Evolutionary conservation across 1,140 invertebrate species (phyloP).

Genomic region (Drosophila littoralis): DNA sequence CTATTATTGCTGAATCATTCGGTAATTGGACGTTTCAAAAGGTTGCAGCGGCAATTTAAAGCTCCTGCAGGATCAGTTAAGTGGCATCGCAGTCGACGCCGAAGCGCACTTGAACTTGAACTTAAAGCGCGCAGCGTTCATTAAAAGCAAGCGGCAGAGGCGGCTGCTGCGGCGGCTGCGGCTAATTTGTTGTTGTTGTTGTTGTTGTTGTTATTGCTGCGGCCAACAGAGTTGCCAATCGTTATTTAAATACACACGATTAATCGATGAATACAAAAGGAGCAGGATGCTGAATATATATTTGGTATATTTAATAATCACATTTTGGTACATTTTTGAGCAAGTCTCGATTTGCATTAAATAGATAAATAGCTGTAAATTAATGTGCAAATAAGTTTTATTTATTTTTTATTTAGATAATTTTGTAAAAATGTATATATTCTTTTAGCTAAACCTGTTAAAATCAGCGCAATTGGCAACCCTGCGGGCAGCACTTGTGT

Average conservation of each 20-base stretch:
- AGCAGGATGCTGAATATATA: too few relatives aligned
- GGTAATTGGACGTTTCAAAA: slow-evolving; percentile 27
- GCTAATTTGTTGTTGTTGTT: slow-evolving; percentile 32
- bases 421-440: neutral
- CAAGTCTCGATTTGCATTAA: too few relatives aligned
- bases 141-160: neutral
- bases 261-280: too few relatives aligned
- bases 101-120: slow-evolving; percentile 71
- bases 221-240: slow-evolving; percentile 5
- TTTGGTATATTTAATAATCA: too few relatives aligned
- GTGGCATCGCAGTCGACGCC: slow-evolving; percentile 14
- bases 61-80: slow-evolving; percentile 31
- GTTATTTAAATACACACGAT: too few relatives aligned
- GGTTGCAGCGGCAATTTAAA: neutral
- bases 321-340: too few relatives aligned
- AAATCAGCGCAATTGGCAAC: slow-evolving; percentile 38
- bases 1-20: slow-evolving; percentile 27
- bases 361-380: too few relatives aligned
- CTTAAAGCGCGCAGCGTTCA: slow-evolving; percentile 14
- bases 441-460: neutral
- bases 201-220: neutral
- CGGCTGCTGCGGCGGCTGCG: neutral
- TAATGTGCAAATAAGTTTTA: neutral
- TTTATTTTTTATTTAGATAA: neutral
- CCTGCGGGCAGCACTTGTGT: slow-evolving; percentile 25